Conservation (phyloP, 2,797 vertebrate genomes). For the Sebastes jordani region DNA sequence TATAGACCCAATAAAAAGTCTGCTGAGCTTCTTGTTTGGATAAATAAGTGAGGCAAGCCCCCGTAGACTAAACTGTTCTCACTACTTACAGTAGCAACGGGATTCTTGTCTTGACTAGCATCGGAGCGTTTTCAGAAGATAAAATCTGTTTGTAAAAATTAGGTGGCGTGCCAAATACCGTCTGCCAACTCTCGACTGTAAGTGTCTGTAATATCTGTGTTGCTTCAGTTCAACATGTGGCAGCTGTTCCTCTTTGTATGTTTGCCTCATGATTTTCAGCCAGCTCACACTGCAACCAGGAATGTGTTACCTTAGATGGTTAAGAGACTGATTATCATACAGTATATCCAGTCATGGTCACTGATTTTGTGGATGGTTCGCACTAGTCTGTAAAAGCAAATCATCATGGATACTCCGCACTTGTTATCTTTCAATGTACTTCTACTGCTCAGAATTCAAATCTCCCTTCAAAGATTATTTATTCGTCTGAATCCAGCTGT, state of each 20-base stretch:
- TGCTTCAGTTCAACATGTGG: background rate
- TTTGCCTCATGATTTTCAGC: background rate
- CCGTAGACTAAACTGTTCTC: constrained; percentile 24
- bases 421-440: background rate
- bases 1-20: constrained; percentile 41
- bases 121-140: background rate
- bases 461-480: background rate
- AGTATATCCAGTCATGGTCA: background rate
- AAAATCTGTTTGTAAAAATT: background rate
- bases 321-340: background rate
- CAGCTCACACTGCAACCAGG: background rate
- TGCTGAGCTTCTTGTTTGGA: constrained; percentile 40
- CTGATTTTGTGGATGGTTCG: background rate
- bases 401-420: background rate
- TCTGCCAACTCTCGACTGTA: background rate
- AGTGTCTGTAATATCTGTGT: background rate
- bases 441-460: background rate
- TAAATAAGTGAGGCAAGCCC: background rate
- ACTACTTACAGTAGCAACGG: constrained; percentile 6
- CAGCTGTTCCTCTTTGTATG: background rate
- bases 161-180: background rate
- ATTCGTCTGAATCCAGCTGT: background rate
- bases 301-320: background rate
- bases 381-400: background rate
- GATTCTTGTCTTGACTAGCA: background rate